These are phyloP conservation scores for Limosa lapponica DNA, from an alignment of 2,797 vertebrate genomes.

Conservation along the genomic window DNA sequence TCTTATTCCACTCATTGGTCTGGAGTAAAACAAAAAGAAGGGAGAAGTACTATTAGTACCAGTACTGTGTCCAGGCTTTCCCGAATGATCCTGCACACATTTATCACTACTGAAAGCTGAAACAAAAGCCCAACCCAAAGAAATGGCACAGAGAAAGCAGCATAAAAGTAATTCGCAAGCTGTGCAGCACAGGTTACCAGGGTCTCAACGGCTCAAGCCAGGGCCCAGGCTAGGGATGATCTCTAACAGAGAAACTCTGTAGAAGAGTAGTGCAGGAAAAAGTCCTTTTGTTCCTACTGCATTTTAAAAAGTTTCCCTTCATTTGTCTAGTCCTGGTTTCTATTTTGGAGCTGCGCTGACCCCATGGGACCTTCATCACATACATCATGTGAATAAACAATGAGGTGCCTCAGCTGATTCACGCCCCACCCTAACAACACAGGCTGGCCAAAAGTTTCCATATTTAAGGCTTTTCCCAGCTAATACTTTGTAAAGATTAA, in stretches of 20 bases:
- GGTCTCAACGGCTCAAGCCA: neutral
- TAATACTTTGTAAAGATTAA: neutral
- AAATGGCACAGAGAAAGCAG: neutral
- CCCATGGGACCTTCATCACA: neutral
- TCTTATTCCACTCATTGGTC: conserved; percentile 97
- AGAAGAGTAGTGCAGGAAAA: neutral
- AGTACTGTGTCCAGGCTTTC: too few species aligned
- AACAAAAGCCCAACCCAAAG: neutral
- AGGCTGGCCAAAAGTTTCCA: neutral
- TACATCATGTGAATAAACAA: neutral
- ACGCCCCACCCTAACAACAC: neutral
- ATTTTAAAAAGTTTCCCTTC: neutral
- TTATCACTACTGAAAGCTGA: neutral
- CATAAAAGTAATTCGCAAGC: neutral
- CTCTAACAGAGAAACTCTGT: neutral
- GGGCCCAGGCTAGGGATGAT: neutral
- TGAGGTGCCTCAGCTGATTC: neutral
- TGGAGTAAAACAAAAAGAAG: conserved; percentile 60
- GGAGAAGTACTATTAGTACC: neutral
- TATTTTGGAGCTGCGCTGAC: neutral
- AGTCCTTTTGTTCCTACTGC: neutral
- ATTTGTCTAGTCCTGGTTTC: neutral
- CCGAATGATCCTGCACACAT: neutral
- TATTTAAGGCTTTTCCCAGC: neutral
- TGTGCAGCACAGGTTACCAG: neutral